Base-by-base conservation (phyloP, 2,888 invertebrate species). In the Latheticus oryzae region DNA sequence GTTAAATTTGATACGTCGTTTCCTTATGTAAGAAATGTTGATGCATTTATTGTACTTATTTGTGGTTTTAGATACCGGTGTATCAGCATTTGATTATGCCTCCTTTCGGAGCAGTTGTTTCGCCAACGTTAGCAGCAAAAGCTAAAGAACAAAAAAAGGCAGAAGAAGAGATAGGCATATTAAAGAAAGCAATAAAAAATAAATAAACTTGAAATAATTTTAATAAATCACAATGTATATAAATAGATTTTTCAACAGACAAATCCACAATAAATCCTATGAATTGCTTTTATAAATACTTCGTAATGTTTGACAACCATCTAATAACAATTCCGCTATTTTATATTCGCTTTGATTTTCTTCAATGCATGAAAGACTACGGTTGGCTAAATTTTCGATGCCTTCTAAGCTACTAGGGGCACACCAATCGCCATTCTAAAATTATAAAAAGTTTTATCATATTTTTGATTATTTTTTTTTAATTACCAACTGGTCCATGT, bases 401-500 rank as follows among this genome's bases (percentile, higher is more conserved):
- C 67, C 60, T 33, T 69, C 65, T 21, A 79, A 56, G 17, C 71
- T 63, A 58, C 73, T 70, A 0, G 76, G 73, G 4, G 77, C 71
- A 58, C 76, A 76, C 77, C 78, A 78, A 57, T 76, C 75, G 13
- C 71, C 74, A 64, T 76, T 72, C 76, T 78, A 56, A 33, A 70
- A 73, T 33, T 63, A 43, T 63, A 24, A 40, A 30, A 30, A 21
- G 4, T 21, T 21, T 21, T 5, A 4, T 21, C 21, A 7, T 12
- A 5, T 7, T 28, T 8, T 28, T 28, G n/a, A 28, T n/a, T n/a
- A 13, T 9, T 11, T 17, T 5, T 7, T 8, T n/a, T 5, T 1
- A 72, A 73, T 80, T 77, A 88, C 88, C 75, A 87, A 80, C 55
- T 81, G 81, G 68, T 91, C 87, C 58, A 96, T 80, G 80, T 92